Evolutionary conservation across 2,113 vertebrate genomes (phyloP).

Genomic region (Thymallus thymallus): DNA sequence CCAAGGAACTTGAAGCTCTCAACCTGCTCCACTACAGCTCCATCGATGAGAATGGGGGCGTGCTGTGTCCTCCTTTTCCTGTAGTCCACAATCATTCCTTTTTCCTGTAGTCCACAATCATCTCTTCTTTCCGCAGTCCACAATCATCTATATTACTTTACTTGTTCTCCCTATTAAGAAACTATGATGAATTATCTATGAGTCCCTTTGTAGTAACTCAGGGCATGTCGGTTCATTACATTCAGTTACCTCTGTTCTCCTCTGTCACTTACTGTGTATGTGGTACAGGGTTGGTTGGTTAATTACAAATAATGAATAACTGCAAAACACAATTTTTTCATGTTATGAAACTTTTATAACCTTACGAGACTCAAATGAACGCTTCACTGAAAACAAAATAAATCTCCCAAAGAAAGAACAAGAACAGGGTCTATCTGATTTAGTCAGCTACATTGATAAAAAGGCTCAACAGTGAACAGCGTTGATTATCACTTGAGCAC

Average conservation of each 20-base stretch:
- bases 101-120: too few species aligned
- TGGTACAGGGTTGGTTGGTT: not conserved
- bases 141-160: not conserved
- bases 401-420: not conserved
- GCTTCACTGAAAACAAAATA: not conserved
- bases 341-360: not conserved
- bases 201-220: not conserved
- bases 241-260: not conserved
- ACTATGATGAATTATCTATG: not conserved
- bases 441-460: not conserved
- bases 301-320: not conserved
- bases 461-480: not conserved
- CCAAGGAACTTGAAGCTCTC: too few species aligned
- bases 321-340: not conserved
- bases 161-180: not conserved
- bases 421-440: not conserved
- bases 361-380: not conserved
- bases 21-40: too few species aligned
- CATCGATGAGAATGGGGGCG: too few species aligned
- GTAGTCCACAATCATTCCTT: too few species aligned
- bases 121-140: too few species aligned
- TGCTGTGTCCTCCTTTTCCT: too few species aligned
- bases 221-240: not conserved
- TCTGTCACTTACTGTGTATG: not conserved
- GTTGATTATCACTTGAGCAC: constrained; percentile 1